These are phyloP conservation scores for Biston stratarius DNA, from an alignment of 2,888 invertebrate genomes.

Conservation along the genomic window DNA sequence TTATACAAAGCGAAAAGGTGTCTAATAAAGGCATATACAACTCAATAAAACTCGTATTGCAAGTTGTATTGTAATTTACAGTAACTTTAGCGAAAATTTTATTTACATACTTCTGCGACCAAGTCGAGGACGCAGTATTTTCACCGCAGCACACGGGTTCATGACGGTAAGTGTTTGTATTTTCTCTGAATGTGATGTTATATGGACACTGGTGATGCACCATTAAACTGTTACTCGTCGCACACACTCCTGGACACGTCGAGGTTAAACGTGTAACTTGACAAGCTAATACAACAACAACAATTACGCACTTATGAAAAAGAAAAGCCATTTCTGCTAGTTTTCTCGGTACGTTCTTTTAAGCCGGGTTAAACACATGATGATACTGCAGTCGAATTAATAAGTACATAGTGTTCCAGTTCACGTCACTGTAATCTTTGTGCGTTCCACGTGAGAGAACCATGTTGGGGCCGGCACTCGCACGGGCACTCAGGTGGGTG, in stretches of 20 bases:
- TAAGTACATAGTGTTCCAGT: slow-evolving; percentile 61
- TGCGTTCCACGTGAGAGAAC: slow-evolving; percentile 60
- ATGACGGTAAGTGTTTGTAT: slow-evolving; percentile 57
- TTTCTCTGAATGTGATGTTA: slow-evolving; percentile 70
- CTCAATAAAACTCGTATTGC: slow-evolving; percentile 64
- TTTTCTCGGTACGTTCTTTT: slow-evolving; percentile 51
- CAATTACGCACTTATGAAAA: slow-evolving; percentile 59
- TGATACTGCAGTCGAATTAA: slow-evolving; percentile 65
- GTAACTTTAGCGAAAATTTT: slow-evolving; percentile 68
- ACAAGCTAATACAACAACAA: slow-evolving; percentile 70
- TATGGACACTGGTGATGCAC: slow-evolving; percentile 71
- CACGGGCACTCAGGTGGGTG: slow-evolving; percentile 68
- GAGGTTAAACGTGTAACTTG: slow-evolving; percentile 69
- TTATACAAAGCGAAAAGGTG: slow-evolving; percentile 66
- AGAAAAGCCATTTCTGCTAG: slow-evolving; percentile 72
- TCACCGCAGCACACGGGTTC: slow-evolving; percentile 69
- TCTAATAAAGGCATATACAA: slow-evolving; percentile 66
- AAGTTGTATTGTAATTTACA: slow-evolving; percentile 59
- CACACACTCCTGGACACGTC: slow-evolving; percentile 68
- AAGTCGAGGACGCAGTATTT: slow-evolving; percentile 54
- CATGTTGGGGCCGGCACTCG: slow-evolving; percentile 65
- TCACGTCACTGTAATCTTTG: slow-evolving; percentile 60
- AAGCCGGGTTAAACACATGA: slow-evolving; percentile 76
- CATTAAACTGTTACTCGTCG: slow-evolving; percentile 60
- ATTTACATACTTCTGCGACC: slow-evolving; percentile 64